These are phyloP conservation scores for Lepus oiostolus DNA, from an alignment of 2,797 vertebrate species.

Conservation along the genomic window DNA sequence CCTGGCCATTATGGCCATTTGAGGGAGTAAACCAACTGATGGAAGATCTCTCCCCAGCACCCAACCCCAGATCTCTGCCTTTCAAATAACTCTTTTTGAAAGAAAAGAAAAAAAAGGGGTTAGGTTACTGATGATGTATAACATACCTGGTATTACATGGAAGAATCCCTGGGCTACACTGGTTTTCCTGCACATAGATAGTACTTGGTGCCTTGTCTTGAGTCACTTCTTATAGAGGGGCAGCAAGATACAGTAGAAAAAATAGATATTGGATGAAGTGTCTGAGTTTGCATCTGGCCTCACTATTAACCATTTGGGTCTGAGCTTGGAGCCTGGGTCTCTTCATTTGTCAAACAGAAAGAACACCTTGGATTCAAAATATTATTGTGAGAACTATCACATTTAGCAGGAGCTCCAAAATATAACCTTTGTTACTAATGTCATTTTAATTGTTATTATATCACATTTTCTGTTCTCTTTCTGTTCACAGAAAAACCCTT, in stretches of 20 bases:
- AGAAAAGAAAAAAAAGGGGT: neutral
- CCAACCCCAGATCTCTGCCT: no score
- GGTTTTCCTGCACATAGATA: neutral
- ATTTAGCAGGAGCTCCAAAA: neutral
- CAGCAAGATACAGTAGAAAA: neutral
- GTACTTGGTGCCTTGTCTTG: neutral
- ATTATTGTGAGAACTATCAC: neutral
- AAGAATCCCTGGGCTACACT: neutral
- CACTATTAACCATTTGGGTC: conserved; percentile 5
- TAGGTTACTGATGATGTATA: neutral
- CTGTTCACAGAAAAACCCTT: neutral
- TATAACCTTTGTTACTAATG: neutral
- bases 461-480: conserved; percentile 49
- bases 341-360: neutral
- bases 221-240: neutral
- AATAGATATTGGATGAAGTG: neutral
- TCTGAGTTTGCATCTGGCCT: conserved; percentile 16
- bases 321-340: conserved; percentile 44
- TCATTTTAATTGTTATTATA: neutral
- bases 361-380: neutral
- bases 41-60: no score
- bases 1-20: no score
- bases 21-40: no score
- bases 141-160: neutral
- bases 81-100: no score